Base-by-base conservation (phyloP, 2,888 invertebrate species). In the Heliconius charithonia region DNA sequence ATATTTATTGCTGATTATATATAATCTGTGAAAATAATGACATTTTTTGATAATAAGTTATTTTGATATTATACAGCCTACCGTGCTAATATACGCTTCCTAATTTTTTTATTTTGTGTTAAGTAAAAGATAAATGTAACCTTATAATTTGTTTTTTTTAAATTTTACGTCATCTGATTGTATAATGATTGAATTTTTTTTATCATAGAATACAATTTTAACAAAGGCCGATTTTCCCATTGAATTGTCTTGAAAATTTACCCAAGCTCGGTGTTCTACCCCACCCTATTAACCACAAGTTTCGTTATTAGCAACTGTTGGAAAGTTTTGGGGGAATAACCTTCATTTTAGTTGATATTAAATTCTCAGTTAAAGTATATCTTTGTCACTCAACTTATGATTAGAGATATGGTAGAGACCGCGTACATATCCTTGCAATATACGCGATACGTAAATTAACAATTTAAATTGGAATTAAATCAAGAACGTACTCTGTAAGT, bases 281-380 rank as follows among this genome's bases (percentile, higher is more conserved):
- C 83, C 81, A 85, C 85, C 91, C 91, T 92, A 90, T 92, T 91
- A 92, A 92, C 92, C 92, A 86, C 93, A 93, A 93, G 93, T 93
- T 93, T 92, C 89, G 92, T 93, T 93, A 94, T 93, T 93, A 93
- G 92, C 91, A 89, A 91, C 92, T 92, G 92, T 90, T 89, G 87
- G 88, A 91, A 94, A 94, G 90, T 93, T 93, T 89, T 89, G 90
- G 91, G 89, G 89, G 91, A 93, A 93, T 93, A 91, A 92, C 93
- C 91, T 93, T 91, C 88, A 93, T 93, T 93, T 91, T 92, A 93
- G 90, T 93, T 93, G 87, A 90, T 91, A 92, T 94, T 92, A 92
- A 92, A 92, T 92, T 92, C 91, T 91, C 89, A 90, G 89, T 87
- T 86, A 87, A 88, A 69, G 79, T 76, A 75, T 79, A 76, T 75